Base-by-base conservation (phyloP, 2,797 vertebrate species). In the Australoheros facetus region DNA sequence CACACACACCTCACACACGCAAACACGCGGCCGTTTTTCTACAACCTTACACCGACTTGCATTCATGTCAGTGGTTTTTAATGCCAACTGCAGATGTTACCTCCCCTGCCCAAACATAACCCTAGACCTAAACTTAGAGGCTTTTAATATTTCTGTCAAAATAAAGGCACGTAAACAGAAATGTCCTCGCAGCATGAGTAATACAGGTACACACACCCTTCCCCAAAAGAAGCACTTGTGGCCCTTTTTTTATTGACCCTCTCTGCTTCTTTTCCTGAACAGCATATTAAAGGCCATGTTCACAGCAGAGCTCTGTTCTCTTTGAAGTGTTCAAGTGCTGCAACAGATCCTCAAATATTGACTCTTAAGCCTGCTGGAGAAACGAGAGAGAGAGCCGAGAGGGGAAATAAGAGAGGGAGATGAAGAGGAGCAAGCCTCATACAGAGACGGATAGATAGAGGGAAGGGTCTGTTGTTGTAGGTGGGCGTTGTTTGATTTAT, bases 301-400 rank as follows among this genome's bases (percentile, higher is more conserved):
- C 92, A 86, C 87, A 89, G 88, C 56, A 1, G 62, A 79, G 84
- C 88, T 85, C 87, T 70, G 80, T 87, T 84, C 85, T 87, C 91
- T 95, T 93, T 94, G 92, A 94, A 93, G 93, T 91, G 87, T 82
- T 88, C 55, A 59, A 92, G 87, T 85, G 87, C 92, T 88, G 87
- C 89, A 91, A 86, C 87, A 90, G 89, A 93, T 93, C 90, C 88
- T 90, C 90, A 94, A 95, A 94, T 95, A 94, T 95, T 94, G 93
- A 93, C 93, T 94, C 89, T 93, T 90, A 92, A 92, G 90, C 88
- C 89, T 85, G 62, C 59, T 80, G 87, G 77, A 87, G 83, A 74
- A 88, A 80, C 73, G 71, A 57, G 74, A 51, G 81, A 57, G 74
- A 51, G 81, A 57, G 64, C 37, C n/a, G 74, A 57, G 53, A 78